A percentile compares a stretch with the other conserved stretches of the same genome.
phyloP scores from a whole-genome alignment of 2,113 vertebrate species.

The Ophthalmotilapia sp. region DNA sequence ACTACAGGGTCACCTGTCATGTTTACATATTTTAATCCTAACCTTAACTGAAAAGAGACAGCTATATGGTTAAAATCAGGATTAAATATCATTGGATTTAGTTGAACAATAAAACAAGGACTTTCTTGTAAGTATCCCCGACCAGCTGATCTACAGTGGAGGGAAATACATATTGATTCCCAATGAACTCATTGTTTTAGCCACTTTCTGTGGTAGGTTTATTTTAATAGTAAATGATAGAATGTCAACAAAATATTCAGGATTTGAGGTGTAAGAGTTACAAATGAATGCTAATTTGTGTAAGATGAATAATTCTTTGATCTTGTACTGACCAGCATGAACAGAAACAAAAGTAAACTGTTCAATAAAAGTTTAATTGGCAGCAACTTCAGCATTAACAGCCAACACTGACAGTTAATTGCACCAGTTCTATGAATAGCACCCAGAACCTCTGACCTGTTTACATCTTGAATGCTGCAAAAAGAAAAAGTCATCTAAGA shows the following conservation, averaged over 20 bases:
- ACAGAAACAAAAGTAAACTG: neutral
- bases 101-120: neutral
- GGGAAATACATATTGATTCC: neutral
- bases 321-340: neutral
- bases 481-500: neutral
- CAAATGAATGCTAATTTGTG: neutral
- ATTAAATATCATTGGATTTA: neutral
- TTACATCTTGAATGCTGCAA: neutral
- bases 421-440: accelerated
- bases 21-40: neutral
- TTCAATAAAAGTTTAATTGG: neutral
- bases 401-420: neutral
- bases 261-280: neutral
- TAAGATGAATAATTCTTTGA: neutral
- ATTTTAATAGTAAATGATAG: neutral
- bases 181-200: neutral
- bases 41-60: neutral
- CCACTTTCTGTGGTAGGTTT: neutral
- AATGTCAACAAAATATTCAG: neutral
- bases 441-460: neutral
- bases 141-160: neutral
- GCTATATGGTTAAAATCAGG: neutral
- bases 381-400: neutral
- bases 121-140: neutral
- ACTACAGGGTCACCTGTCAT: neutral